Percentiles rank a stretch among this genome's conserved stretches.
Evolutionary conservation across 2,797 vertebrate species (phyloP).

Genomic region (Leucoraja ocellata): DNA sequence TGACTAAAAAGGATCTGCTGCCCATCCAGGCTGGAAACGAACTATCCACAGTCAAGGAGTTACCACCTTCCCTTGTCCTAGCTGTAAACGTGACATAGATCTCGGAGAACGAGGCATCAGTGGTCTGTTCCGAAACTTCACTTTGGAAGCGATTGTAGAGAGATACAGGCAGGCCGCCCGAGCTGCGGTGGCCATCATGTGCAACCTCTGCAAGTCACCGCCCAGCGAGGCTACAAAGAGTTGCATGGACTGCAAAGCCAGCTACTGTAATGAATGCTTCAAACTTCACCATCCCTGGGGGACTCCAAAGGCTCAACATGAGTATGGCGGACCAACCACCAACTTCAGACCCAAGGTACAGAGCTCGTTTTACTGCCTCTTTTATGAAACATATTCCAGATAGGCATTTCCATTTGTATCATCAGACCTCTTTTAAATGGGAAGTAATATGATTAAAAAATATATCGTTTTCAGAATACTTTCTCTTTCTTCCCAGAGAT

Average conservation of each 20-base stretch:
- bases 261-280: conserved; percentile 95
- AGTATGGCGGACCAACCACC: conserved; percentile 89
- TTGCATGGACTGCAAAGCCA: conserved; percentile 95
- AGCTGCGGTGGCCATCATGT: conserved; percentile 87
- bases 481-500: neutral
- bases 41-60: conserved; percentile 78
- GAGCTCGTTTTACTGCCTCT: neutral
- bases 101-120: conserved; percentile 91
- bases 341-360: conserved; percentile 88
- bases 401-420: neutral
- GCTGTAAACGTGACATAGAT: conserved; percentile 87
- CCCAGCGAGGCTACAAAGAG: conserved; percentile 92
- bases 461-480: no score
- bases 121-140: conserved; percentile 92
- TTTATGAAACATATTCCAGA: neutral
- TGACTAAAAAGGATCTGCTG: conserved; percentile 58
- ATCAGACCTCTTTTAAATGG: neutral
- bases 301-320: conserved; percentile 86
- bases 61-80: conserved; percentile 81
- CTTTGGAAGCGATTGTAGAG: conserved; percentile 91
- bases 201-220: conserved; percentile 85
- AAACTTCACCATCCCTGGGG: conserved; percentile 95
- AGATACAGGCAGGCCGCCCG: conserved; percentile 89
- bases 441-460: neutral
- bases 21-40: conserved; percentile 78